Conservation (phyloP, 1,140 invertebrate genomes). For the Procambarus virginalis region DNA sequence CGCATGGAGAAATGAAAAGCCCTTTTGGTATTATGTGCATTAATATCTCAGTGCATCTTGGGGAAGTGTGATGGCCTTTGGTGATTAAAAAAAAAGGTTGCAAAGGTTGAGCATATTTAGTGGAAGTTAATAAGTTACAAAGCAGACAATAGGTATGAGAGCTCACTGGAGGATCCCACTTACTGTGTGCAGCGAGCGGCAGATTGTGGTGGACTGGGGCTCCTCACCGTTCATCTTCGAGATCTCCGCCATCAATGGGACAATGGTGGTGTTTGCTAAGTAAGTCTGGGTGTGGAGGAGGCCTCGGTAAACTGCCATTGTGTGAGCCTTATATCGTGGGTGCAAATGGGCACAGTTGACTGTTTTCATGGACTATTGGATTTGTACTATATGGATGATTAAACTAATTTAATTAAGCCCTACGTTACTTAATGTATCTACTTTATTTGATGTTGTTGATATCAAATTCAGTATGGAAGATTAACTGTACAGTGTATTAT, state of each 20-base stretch:
- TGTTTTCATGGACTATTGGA: not conserved
- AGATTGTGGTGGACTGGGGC: not conserved
- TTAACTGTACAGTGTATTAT: no score
- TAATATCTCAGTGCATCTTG: not conserved
- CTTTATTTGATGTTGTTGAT: not conserved
- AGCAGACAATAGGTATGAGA: not conserved
- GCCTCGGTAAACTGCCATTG: not conserved
- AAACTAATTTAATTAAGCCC: not conserved
- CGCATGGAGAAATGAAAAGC: not conserved
- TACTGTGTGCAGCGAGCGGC: not conserved
- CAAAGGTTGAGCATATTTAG: no score
- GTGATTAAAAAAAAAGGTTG: not conserved
- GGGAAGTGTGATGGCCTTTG: not conserved
- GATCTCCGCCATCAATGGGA: slow-evolving; percentile 18
- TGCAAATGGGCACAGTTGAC: not conserved
- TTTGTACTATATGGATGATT: not conserved
- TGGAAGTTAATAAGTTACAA: not conserved
- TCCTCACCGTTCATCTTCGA: slow-evolving; percentile 33
- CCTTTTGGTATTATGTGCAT: not conserved
- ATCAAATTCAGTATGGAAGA: not conserved
- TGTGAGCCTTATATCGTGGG: not conserved
- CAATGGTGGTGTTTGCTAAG: slow-evolving; percentile 32
- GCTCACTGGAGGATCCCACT: not conserved
- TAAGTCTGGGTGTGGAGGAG: not conserved
- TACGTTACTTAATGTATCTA: not conserved